Evolutionary conservation across 2,113 vertebrate genomes (phyloP), one percentile per base, ranked within the genome.

Genomic region (Mastomys natalensis): DNA sequence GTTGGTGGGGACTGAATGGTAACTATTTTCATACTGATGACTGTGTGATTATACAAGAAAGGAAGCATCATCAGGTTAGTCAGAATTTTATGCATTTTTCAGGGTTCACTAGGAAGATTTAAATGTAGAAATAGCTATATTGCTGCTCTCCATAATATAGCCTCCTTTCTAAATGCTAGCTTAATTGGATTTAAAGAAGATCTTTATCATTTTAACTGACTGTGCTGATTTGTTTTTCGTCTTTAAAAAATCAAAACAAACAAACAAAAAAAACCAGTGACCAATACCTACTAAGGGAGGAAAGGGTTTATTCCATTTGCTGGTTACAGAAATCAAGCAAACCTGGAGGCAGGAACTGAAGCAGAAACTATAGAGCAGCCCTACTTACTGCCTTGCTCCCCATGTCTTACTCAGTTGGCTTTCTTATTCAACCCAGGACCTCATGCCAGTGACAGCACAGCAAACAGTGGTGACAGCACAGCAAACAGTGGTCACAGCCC

Each of bases 11-110:
- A 68, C 6, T 77, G 81, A 92, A 31, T 1, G 29, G 89, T 80
- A 90, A 45, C 31, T 31, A 82, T 53, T 84, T 92, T 92, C 55
- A 45, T 91, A 80, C 40, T 95, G 34, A 93, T 90, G 95, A 96
- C 51, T 45, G 37, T 53, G 64, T 87, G 37, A 80, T 95, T 96
- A 94, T 62, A 0, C n/a, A 87, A 80, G 17, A 78, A 92, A 72
- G 37, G 72, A 66, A 77, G 87, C 53, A 70, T 72, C 94, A 85
- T 74, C 76, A 90, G 87, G 58, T 89, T 96, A 88, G 34, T 29
- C 94, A 91, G 68, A 91, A 88, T 86, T 53, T 34, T 93, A 84
- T 66, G 85, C 55, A 86, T 95, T 89, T 84, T 89, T 43, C 19
- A 70, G 89, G 62, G 22, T 95, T 95, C 92, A 58, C 81, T 92